These are phyloP conservation scores for Metacarcinus magister DNA, from an alignment of 2,888 invertebrate genomes.

Conservation along the genomic window DNA sequence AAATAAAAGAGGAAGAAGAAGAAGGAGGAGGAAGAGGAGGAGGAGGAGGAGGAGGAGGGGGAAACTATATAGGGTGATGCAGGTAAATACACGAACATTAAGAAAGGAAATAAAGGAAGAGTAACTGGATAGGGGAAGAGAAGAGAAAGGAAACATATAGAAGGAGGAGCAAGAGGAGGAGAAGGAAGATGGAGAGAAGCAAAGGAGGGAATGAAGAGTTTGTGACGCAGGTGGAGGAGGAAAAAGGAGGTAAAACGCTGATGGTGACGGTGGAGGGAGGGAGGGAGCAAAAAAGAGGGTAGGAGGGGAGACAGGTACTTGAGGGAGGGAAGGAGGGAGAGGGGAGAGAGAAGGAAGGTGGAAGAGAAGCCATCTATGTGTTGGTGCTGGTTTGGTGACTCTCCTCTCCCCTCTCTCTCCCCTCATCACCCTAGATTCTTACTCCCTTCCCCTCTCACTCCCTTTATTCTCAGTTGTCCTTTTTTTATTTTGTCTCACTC, in stretches of 20 bases:
- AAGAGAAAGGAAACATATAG: background rate
- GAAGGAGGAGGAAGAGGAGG: background rate
- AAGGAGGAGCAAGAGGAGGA: background rate
- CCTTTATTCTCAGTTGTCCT: background rate
- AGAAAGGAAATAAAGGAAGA: background rate
- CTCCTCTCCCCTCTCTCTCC: background rate
- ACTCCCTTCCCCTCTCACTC: background rate
- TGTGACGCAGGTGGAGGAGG: too few species aligned
- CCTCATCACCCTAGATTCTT: background rate
- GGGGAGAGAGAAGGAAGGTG: too few species aligned
- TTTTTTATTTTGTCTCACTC: background rate
- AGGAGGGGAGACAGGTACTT: background rate
- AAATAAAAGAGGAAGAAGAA: background rate
- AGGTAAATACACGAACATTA: too few species aligned
- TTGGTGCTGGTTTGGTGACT: background rate
- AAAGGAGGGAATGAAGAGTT: background rate
- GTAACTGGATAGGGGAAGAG: background rate
- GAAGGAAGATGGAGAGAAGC: background rate
- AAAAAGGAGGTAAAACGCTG: background rate
- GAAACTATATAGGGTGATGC: too few species aligned
- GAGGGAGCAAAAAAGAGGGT: too few species aligned
- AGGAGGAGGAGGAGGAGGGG: background rate
- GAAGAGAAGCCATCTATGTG: conserved; percentile 35
- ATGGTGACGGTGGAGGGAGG: background rate
- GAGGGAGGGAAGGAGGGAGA: background rate